phyloP scores from a whole-genome alignment of 2,797 vertebrate genomes.

The Chaetodon trifasciatus region DNA sequence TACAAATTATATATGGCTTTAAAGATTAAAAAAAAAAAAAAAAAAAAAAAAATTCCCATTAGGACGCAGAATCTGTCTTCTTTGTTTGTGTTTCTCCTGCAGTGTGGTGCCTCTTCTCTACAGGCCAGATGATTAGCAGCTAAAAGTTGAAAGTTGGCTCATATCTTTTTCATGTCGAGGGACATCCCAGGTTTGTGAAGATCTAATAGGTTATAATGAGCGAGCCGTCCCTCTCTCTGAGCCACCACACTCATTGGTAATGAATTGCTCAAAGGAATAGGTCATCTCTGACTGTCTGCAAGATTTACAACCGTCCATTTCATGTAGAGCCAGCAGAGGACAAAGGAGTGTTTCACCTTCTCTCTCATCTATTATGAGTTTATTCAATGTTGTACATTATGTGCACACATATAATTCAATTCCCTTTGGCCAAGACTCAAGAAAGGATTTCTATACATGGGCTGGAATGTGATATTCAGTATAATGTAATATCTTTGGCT shows the following conservation, averaged over 20 bases:
- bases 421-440: slow-evolving; percentile 53
- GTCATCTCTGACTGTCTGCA: slow-evolving; percentile 60
- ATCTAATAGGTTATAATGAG: slow-evolving; percentile 65
- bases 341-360: slow-evolving; percentile 57
- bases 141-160: slow-evolving; percentile 35
- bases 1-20: background rate
- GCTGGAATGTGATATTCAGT: slow-evolving; percentile 58
- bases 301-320: slow-evolving; percentile 68
- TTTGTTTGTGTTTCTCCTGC: slow-evolving; percentile 31
- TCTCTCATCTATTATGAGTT: slow-evolving; percentile 58
- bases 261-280: slow-evolving; percentile 65
- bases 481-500: slow-evolving; percentile 70
- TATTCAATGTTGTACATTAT: slow-evolving; percentile 65
- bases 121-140: slow-evolving; percentile 18
- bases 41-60: background rate
- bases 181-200: slow-evolving; percentile 49
- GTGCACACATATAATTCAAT: slow-evolving; percentile 64
- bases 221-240: slow-evolving; percentile 35
- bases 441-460: slow-evolving; percentile 61
- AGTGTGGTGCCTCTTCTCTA: slow-evolving; percentile 3
- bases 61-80: background rate
- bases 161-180: slow-evolving; percentile 33
- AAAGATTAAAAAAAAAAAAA: too few relatives aligned
- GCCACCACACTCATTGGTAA: slow-evolving; percentile 38
- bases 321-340: slow-evolving; percentile 53